Evolutionary conservation across 2,797 vertebrate species (phyloP), one percentile per base, ranked within the genome.

Genomic region (Coilia nasus): DNA sequence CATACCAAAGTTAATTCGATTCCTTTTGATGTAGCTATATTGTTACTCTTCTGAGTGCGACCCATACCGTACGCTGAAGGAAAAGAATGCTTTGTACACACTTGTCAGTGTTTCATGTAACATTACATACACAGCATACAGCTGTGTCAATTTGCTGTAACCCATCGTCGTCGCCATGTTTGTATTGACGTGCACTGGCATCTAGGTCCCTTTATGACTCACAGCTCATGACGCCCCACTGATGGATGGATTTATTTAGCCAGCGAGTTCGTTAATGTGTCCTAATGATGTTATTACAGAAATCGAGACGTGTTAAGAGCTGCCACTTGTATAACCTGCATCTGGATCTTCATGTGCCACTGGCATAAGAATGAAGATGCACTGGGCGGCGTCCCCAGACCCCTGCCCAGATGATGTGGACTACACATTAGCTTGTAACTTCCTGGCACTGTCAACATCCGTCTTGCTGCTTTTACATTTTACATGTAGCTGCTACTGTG

Each of bases 91-190:
- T 21, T 41, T 78, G 31, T 75, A 21, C 6, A 78, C 17, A 44
- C 15, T 78, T 78, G 71, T 35, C 71, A 78, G 44, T 78, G 71
- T 44, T 44, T 17, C 17, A 41, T 78, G 35, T 78, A 21, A 54
- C 50, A 7, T 54, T 54, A 14, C 6, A 78, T 2, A 17, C 35
- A 6, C 44, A 78, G 17, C 35, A 6, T 78, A 78, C 71, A 78
- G 71, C 35, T 78, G 71, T 44, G 31, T 21, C 44, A 25, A 6
- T 44, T 44, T 6, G 71, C 71, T 78, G 15, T 78, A 10, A 78
- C 31, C 71, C 35, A 78, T 78, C 71, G 35, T 10, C 35, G 71
- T 78, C 71, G 71, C 71, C 71, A 78, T 78, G 71, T 78, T 78
- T 78, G 35, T 44, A 31, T 78, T 78, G 71, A 78, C 71, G 71